Evolutionary conservation across 2,113 vertebrate genomes (phyloP), one percentile per base, ranked within the genome.

Genomic region (Callionymus lyra): DNA sequence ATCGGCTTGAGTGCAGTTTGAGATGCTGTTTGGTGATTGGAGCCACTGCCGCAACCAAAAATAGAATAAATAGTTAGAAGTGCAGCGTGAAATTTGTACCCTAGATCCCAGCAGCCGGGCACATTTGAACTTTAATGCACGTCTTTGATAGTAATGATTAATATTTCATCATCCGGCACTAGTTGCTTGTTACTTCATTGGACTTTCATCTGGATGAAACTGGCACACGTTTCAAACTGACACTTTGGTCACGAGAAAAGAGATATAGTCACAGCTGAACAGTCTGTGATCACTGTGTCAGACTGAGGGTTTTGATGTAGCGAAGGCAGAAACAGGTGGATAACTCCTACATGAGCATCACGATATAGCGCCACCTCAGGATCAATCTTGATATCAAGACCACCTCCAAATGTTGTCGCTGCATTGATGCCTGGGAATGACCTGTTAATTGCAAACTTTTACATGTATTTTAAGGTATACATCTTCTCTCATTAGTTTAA

Each of bases 1-100:
- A 68, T 72, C 58, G 44, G 42, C 51, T 41, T 44, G 32, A 66
- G 63, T 59, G 54, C 56, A 31, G 53, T 53, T 65, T 58, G 55
- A 65, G 65, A 65, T 63, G 59, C 56, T 59, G 63, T 62, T 70
- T 62, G 59, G 61, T 62, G 51, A 59, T 74, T 64, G 68, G 56
- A 63, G 58, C 63, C 58, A 39, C 50, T 56, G 47, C 47, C 32
- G 32, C 33, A 63, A 53, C 59, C 9, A 16, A 35, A 41, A 17
- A 37, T 44, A 9, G 31, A 49, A 44, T 31, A 50, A 37, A 53
- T 53, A 37, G 41, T 33, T 47, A 17, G 0, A n/a, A 47, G 45
- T 12, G 2, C 13, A 10, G 6, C 36, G 32, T 54, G 53, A 53
- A 47, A 41, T 56, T 17, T 21, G 8, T 54, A 12, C 13, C 32